Evolutionary conservation across 2,888 invertebrate species (phyloP).

Genomic region (Silvanus unidentatus): DNA sequence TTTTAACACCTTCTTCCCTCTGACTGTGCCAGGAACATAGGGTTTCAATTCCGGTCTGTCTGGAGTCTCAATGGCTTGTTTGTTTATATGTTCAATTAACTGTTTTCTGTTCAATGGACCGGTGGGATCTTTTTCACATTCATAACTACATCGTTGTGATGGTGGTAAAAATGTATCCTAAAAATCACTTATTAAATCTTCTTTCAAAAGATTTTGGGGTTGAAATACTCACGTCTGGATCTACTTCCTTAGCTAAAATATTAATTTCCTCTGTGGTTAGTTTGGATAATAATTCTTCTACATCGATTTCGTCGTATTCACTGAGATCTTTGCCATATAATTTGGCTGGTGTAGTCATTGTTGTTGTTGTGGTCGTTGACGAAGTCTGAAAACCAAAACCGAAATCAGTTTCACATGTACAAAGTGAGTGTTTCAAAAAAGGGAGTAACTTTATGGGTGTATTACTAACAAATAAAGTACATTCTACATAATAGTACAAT

Average conservation of each 20-base stretch:
- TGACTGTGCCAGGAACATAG: conserved; percentile 80
- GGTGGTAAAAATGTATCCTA: conserved; percentile 97
- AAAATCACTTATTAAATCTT: conserved; percentile 25
- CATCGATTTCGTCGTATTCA: conserved; percentile 90
- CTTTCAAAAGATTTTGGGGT: no score
- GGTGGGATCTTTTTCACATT: conserved; percentile 91
- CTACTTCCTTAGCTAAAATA: conserved; percentile 96
- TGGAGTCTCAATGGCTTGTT: conserved; percentile 95
- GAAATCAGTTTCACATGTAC: no score
- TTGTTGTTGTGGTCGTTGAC: conserved; percentile 81
- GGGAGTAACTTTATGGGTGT: conserved; percentile 3
- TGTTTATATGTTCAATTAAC: conserved; percentile 93
- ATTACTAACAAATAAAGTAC: no score
- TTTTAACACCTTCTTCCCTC: conserved; percentile 81
- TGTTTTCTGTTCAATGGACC: conserved; percentile 94
- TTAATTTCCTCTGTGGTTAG: conserved; percentile 93
- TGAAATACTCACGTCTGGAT: conserved; percentile 87
- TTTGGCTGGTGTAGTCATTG: conserved; percentile 85
- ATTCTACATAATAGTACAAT: no score
- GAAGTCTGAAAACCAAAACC: conserved; percentile 65
- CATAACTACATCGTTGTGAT: conserved; percentile 90
- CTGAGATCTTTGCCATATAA: conserved; percentile 85
- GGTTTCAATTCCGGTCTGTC: conserved; percentile 96
- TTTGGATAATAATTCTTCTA: conserved; percentile 89
- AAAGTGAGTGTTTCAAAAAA: no score